Conservation (phyloP, 2,888 invertebrate genomes). For the Orchesellides sinensis region DNA sequence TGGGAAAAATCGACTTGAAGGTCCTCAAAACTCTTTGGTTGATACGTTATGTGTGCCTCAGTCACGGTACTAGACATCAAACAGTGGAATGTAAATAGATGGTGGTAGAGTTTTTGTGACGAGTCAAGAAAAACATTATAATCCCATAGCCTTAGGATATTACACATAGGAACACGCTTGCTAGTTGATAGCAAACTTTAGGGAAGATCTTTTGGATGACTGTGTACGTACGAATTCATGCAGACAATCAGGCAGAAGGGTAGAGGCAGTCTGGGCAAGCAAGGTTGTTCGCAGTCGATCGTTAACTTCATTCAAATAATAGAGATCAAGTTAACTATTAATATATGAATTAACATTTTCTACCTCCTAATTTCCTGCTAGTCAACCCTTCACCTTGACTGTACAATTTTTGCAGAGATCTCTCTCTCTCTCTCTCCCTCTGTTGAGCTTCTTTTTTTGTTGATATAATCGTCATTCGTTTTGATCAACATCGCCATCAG, state of each 20-base stretch:
- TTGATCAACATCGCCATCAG: slow-evolving; percentile 35
- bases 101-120: neutral
- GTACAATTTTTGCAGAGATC: neutral
- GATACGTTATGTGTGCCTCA: neutral
- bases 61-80: neutral
- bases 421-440: slow-evolving; percentile 5
- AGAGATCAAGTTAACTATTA: slow-evolving; percentile 52
- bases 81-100: slow-evolving; percentile 4
- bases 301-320: slow-evolving; percentile 55
- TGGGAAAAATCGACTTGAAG: slow-evolving; percentile 56
- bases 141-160: slow-evolving; percentile 34
- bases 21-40: slow-evolving; percentile 9
- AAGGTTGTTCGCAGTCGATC: slow-evolving; percentile 16
- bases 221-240: no score
- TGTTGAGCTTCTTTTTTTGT: slow-evolving; percentile 8
- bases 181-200: neutral
- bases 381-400: slow-evolving; percentile 62
- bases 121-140: slow-evolving; percentile 14
- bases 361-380: slow-evolving; percentile 56
- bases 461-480: slow-evolving; percentile 30
- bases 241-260: no score
- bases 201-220: no score
- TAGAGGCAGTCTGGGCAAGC: slow-evolving; percentile 9
- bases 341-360: slow-evolving; percentile 63
- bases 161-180: neutral